Conservation (phyloP, 1,140 invertebrate genomes). For the Brachionus paranguensis region DNA sequence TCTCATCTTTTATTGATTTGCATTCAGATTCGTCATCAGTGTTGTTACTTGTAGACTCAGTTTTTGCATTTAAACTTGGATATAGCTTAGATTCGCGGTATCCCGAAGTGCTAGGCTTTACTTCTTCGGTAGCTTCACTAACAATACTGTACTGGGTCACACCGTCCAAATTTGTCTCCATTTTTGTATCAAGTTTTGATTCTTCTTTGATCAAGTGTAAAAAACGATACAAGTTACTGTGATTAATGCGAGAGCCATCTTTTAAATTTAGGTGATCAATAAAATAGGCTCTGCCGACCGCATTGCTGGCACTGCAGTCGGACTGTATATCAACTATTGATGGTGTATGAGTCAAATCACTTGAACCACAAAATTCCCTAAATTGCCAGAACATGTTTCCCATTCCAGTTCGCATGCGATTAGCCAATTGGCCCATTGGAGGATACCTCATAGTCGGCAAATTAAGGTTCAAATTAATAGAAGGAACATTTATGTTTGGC, state of each 20-base stretch:
- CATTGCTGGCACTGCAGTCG: slow-evolving; percentile 24
- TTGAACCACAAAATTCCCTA: slow-evolving; percentile 37
- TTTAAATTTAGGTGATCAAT: not conserved
- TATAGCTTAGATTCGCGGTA: not conserved
- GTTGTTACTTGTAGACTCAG: not conserved
- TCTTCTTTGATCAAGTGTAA: slow-evolving; percentile 20
- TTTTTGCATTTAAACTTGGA: not conserved
- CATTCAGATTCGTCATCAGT: not conserved
- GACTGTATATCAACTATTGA: slow-evolving; percentile 30
- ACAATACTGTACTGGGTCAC: not conserved
- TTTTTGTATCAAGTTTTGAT: not conserved
- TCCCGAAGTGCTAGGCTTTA: not conserved
- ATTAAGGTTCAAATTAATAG: not conserved
- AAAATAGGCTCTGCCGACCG: slow-evolving; percentile 28
- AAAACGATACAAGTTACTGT: slow-evolving; percentile 7
- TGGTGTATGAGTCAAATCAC: slow-evolving; percentile 26
- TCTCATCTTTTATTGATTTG: not conserved
- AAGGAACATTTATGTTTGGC: slow-evolving; percentile 18
- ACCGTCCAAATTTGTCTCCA: not conserved
- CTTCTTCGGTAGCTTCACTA: not conserved
- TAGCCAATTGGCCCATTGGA: slow-evolving; percentile 32
- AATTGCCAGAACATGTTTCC: slow-evolving; percentile 36
- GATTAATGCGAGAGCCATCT: not conserved
- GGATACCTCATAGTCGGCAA: slow-evolving; percentile 29
- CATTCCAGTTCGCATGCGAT: slow-evolving; percentile 30